Evolutionary conservation across 1,140 invertebrate genomes (phyloP), one percentile per base, ranked within the genome.

Genomic region (Trachelipus rathkii): DNA sequence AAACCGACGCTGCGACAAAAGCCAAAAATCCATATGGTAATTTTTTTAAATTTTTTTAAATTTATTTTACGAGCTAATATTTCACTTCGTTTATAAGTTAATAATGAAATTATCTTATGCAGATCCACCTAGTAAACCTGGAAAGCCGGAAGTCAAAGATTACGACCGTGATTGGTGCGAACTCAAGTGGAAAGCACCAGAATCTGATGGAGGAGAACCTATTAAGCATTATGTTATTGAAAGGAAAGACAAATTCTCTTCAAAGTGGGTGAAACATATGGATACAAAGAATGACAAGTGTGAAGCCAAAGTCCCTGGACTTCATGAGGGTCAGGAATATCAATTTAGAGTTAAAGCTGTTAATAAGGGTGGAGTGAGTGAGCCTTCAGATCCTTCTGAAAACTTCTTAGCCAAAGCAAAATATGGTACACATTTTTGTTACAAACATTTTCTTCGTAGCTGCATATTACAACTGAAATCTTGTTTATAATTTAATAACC

Each of bases 161-260:
- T 97, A 94, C 94, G 91, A 91, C 79, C 91, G 91, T 75, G 91
- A 93, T 79, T 92, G 94, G 83, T 95, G 91, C 45, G 92, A 95
- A 82, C 88, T 99, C 44, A 95, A 94, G 85, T 98, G 96, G 96
- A 89, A 91, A 73, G 89, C 93, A 46, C 96, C 96, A 0, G 89
- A 90, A 81, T 90, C 90, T 82, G 95, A 98, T 85, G 95, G 95
- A 72, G 97, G 97, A 53, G 92, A 95, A 46, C 96, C 95, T 23
- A 94, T 99, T 83, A 93, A 93, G 44, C 93, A 92, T 53, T 99
- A 99, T 84, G 91, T 98, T 70, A 90, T 99, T 76, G 96, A 99
- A 87, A 97, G 96, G 89, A 96, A 96, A 84, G 95, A 98, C 84
- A 91, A 95, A 71, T 92, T 91, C 83, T 89, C 89, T 79, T 92